phyloP scores from a whole-genome alignment of 2,888 invertebrate species.

The Drosophila dives region DNA sequence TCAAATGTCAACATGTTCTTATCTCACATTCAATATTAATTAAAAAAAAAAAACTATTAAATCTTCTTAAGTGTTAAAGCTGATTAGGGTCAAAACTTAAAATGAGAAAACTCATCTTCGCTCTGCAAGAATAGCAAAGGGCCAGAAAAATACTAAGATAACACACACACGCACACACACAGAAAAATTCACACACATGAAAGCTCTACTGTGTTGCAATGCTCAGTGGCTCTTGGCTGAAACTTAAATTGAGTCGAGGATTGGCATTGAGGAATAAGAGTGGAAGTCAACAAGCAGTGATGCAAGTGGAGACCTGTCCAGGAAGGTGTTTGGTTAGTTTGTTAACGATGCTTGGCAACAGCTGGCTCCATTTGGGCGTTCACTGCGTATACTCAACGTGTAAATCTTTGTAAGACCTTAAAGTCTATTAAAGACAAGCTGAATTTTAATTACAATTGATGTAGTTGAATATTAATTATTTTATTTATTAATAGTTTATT shows the following conservation, averaged over 20 bases:
- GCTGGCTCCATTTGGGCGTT: conserved; percentile 8
- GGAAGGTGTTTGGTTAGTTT: conserved; percentile 16
- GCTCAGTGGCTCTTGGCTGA: no score
- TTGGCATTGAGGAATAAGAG: neutral
- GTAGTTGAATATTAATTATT: neutral
- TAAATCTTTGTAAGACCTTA: conserved; percentile 1
- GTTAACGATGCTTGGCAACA: conserved; percentile 8
- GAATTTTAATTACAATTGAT: neutral
- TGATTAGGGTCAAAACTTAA: neutral
- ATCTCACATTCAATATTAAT: neutral
- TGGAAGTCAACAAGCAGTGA: neutral
- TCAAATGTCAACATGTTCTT: neutral
- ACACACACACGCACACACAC: conserved; percentile 6
- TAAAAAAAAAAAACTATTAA: neutral
- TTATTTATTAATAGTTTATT: neutral
- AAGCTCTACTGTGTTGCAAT: neutral
- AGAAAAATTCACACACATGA: neutral
- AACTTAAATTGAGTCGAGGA: neutral
- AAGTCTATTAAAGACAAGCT: conserved; percentile 6
- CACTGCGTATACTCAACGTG: conserved; percentile 59
- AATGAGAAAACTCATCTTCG: neutral
- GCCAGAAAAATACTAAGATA: conserved; percentile 27
- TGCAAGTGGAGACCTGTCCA: conserved; percentile 1
- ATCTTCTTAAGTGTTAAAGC: neutral
- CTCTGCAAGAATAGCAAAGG: conserved; percentile 6